Evolutionary conservation across 2,888 invertebrate genomes (phyloP), one percentile per base, ranked within the genome.

Genomic region (Leptinotarsa haldemani): DNA sequence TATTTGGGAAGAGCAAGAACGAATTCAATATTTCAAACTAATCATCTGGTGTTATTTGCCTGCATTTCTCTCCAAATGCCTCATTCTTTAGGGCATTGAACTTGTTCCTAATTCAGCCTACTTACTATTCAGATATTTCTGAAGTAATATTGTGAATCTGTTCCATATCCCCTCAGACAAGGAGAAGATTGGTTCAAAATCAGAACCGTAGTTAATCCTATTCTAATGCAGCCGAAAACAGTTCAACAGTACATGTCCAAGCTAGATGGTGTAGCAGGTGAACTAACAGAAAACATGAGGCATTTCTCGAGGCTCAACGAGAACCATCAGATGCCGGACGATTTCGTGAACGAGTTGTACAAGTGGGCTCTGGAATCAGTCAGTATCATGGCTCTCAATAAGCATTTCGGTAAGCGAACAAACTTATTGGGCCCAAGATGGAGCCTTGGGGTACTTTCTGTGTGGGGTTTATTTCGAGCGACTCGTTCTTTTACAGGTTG

Each of bases 291-390:
- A 18, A 56, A 56, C 20, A 56, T 56, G 13, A 56, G 25, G 22
- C 71, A 75, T 70, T 65, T 73, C 61, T 78, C 56, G 15, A 70
- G 73, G 56, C 13, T 22, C 22, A 65, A 75, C 63, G 70, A 77
- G 40, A 76, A 78, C 64, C 74, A 78, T 63, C 81, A 84, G 79
- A 83, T 84, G 83, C 84, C 84, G 1, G 77, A 69, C 4, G 79
- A 91, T 80, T 90, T 92, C 66, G 84, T 86, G 47, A 84, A 87
- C 18, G 91, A 92, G 85, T 84, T 92, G 40, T 89, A 89, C 50
- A 91, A 90, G 83, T 93, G 92, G 91, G 89, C 91, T 1, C 83
- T 93, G 66, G 93, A 93, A 86, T 91, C 90, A 0, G 87, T 48
- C 4, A 85, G 85, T 4, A 81, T 85, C 0, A 84, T 89, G 20